These are phyloP conservation scores for Vombatus ursinus DNA, from an alignment of 2,113 vertebrate genomes.

Conservation along the genomic window DNA sequence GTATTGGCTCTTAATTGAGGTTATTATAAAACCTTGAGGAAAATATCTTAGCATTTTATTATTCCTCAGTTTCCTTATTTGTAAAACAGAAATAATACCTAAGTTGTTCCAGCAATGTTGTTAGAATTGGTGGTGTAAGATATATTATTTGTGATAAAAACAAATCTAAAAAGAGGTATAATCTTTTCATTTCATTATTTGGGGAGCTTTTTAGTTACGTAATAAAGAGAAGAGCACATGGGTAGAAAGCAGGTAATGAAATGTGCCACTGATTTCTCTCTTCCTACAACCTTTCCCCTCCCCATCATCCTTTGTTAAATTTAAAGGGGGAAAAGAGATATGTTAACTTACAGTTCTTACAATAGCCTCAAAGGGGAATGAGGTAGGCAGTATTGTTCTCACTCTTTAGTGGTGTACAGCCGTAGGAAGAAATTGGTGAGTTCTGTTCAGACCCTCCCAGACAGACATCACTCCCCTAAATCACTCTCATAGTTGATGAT, in stretches of 20 bases:
- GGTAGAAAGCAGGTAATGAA: conserved; percentile 55
- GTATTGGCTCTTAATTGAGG: neutral
- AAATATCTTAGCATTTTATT: neutral
- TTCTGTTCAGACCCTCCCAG: conserved; percentile 24
- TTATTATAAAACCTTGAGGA: neutral
- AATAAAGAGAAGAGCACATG: conserved; percentile 14
- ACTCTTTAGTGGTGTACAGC: conserved; percentile 40
- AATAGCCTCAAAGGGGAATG: conserved; percentile 52
- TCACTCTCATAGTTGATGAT: neutral
- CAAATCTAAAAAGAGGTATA: neutral
- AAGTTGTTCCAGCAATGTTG: neutral
- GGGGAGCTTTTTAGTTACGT: conserved; percentile 24
- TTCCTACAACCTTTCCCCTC: conserved; percentile 42
- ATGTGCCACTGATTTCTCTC: conserved; percentile 64
- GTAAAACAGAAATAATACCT: neutral
- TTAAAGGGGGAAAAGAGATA: conserved; percentile 57
- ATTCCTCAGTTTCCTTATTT: neutral
- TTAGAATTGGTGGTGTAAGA: conserved; percentile 22
- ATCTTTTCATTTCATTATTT: conserved; percentile 39
- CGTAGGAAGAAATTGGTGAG: conserved; percentile 7
- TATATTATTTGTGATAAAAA: neutral
- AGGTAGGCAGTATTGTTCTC: conserved; percentile 9
- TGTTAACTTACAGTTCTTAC: conserved; percentile 67
- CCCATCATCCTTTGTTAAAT: conserved; percentile 48
- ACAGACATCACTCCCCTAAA: conserved; percentile 15